These are phyloP conservation scores for Caenorhabditis uteleia DNA, from an alignment of 2,888 invertebrate genomes.

Conservation along the genomic window DNA sequence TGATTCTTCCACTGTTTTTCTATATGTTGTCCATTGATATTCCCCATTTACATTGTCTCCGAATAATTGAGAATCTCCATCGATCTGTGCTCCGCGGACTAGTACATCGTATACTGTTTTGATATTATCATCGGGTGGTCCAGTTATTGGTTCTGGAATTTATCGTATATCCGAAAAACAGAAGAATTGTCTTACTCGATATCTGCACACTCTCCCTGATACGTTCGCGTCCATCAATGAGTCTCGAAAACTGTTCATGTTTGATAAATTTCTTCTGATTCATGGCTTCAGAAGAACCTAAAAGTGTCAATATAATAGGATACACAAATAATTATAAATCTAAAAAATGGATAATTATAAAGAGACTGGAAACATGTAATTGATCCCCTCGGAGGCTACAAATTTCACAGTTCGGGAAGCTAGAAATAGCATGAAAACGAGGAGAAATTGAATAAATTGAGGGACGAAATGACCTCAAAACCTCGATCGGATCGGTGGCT, in stretches of 20 bases:
- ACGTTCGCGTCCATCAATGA: constrained; percentile 55
- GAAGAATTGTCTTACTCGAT: constrained; percentile 27
- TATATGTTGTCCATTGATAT: constrained; percentile 38
- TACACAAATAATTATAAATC: background rate
- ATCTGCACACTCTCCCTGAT: constrained; percentile 55
- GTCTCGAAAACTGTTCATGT: constrained; percentile 43
- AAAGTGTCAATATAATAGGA: too few relatives aligned
- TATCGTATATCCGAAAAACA: background rate
- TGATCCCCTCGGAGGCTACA: too few relatives aligned
- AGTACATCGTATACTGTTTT: constrained; percentile 50
- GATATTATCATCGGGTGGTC: constrained; percentile 46
- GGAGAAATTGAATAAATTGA: too few relatives aligned
- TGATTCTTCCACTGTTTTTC: constrained; percentile 50
- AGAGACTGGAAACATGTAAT: too few relatives aligned
- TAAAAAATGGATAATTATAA: background rate
- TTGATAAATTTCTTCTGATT: constrained; percentile 25
- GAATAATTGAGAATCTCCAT: constrained; percentile 35
- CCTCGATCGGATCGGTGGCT: background rate
- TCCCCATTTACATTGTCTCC: constrained; percentile 35
- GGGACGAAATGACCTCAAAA: background rate
- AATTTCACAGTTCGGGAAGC: too few relatives aligned
- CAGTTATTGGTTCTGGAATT: constrained; percentile 46
- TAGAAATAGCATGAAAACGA: too few relatives aligned
- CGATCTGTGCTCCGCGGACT: constrained; percentile 20
- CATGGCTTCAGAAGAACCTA: constrained; percentile 1